A percentile compares a stretch with the other conserved stretches of the same genome.
These are phyloP conservation scores for Drosophila micromelanica DNA, from an alignment of 1,140 invertebrate species.

Conservation along the genomic window DNA sequence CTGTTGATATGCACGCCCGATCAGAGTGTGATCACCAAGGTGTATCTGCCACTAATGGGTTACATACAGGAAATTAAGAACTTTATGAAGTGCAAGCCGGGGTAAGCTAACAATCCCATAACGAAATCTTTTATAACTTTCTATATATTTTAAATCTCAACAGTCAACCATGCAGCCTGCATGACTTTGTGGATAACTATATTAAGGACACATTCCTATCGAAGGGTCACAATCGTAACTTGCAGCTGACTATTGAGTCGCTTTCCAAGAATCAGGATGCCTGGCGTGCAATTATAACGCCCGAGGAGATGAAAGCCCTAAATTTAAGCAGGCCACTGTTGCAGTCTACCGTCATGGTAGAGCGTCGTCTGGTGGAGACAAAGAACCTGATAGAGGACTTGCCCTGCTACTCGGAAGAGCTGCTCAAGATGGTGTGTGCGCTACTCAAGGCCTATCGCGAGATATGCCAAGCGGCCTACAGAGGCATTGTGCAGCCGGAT, in stretches of 20 bases:
- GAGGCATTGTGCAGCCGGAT: constrained; percentile 91
- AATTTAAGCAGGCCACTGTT: constrained; percentile 89
- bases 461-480: constrained; percentile 90
- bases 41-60: constrained; percentile 90
- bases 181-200: constrained; percentile 91
- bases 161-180: constrained; percentile 87
- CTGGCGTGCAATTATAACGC: constrained; percentile 88
- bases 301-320: constrained; percentile 88
- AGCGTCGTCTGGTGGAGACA: constrained; percentile 89
- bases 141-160: background rate
- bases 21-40: constrained; percentile 90
- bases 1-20: constrained; percentile 89
- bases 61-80: constrained; percentile 92
- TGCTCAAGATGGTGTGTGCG: constrained; percentile 83
- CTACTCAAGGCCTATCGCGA: constrained; percentile 90
- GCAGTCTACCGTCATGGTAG: constrained; percentile 88
- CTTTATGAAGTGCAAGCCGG: constrained; percentile 87
- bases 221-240: constrained; percentile 86
- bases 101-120: constrained; percentile 83
- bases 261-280: constrained; percentile 91
- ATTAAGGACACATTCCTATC: constrained; percentile 89
- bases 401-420: constrained; percentile 85
- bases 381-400: constrained; percentile 89
- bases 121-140: background rate
- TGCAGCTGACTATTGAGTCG: constrained; percentile 87